These are phyloP conservation scores for Halcyon badia DNA, from an alignment of 2,797 vertebrate genomes.

Conservation along the genomic window DNA sequence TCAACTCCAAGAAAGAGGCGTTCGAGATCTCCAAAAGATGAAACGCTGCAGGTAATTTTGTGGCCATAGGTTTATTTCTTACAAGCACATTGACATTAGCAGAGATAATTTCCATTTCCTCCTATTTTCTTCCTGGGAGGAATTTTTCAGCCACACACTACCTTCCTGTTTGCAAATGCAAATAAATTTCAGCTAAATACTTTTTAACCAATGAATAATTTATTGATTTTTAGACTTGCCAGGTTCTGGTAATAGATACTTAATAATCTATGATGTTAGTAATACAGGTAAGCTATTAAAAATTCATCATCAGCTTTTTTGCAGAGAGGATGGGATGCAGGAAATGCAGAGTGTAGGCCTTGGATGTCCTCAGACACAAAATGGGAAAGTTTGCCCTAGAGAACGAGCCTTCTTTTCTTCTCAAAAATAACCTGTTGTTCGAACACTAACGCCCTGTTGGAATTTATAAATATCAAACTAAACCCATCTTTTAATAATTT, in stretches of 20 bases:
- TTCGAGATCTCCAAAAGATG: constrained; percentile 78
- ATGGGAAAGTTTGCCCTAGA: not conserved
- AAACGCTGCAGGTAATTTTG: constrained; percentile 84
- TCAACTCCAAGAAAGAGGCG: constrained; percentile 82
- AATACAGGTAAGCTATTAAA: not conserved
- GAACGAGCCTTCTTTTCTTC: not conserved
- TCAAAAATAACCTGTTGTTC: not conserved
- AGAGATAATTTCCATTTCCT: fast-evolving
- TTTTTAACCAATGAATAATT: not conserved
- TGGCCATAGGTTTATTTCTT: fast-evolving
- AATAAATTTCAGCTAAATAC: not conserved
- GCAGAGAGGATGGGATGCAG: not conserved
- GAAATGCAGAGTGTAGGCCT: not conserved
- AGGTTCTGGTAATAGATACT: not conserved
- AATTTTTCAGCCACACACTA: not conserved
- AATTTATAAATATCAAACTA: not conserved
- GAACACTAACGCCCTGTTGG: not conserved
- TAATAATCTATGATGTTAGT: not conserved
- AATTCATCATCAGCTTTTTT: not conserved
- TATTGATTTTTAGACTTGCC: not conserved
- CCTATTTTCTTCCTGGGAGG: not conserved
- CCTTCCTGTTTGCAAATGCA: not conserved
- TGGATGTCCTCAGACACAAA: not conserved
- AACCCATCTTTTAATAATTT: not conserved
- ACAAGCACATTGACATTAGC: fast-evolving